Base-by-base conservation (phyloP, 2,113 vertebrate species). In the Petromus typicus region DNA sequence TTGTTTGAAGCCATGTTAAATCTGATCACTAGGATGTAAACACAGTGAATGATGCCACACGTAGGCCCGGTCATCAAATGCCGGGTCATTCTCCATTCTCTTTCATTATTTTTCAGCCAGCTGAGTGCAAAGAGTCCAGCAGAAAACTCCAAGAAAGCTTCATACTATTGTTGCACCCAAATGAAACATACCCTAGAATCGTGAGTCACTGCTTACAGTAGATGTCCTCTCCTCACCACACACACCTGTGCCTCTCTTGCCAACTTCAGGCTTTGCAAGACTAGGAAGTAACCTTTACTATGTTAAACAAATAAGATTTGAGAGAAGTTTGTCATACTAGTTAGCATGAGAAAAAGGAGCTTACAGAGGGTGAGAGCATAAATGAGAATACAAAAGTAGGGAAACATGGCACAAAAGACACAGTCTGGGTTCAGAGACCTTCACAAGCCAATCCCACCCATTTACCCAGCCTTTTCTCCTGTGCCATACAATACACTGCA, bases 201-300 rank as follows among this genome's bases (percentile, higher is more conserved):
- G 54, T 51, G 45, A 78, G 56, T 82, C 83, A 76, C 22, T 61
- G 75, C 57, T 84, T 54, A 71, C 7, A 25, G 18, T 6, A 61
- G 85, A 64, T 64, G 27, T 64, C 40, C 32, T 69, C 30, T 93
- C 69, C 86, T 90, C 18, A 56, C 63, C 56, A 81, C 23, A 73
- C 37, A 73, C 45, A 73, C 13, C 27, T 4, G 5, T 64, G 23
- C 10, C 88, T 22, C 22, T 7, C 2, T 30, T 45, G 37, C 56
- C 43, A 71, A 13, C 64, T 63, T 56, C 57, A 91, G 16, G 45
- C 11, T 90, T 79, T 86, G 40, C 54, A 64, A 83, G 57, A 95
- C n/a, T 25, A 88, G 7, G 63, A 75, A 95, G 48, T n/a, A 90
- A 87, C 95, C 16, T 64, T 84, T 61, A 76, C 11, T 43, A 43